Evolutionary conservation across 1,140 invertebrate species (phyloP), one percentile per base, ranked within the genome.

Genomic region (Orius insidiosus): DNA sequence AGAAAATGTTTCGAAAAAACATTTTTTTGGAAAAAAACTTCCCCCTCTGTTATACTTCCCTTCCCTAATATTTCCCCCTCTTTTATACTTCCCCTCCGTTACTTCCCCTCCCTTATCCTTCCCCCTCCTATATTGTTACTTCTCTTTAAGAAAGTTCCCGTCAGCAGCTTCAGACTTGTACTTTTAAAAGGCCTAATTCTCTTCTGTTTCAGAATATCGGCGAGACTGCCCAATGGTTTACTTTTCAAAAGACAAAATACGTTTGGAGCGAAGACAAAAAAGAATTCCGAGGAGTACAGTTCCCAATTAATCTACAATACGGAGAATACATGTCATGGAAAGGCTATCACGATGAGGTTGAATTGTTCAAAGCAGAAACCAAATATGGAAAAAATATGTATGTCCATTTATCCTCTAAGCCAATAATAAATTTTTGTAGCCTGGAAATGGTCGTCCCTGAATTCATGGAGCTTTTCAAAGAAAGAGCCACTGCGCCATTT

Each of bases 161-260:
- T n/a, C n/a, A n/a, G n/a, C n/a, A n/a, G n/a, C n/a, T n/a, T n/a
- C n/a, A n/a, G n/a, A n/a, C n/a, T n/a, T n/a, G n/a, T n/a, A n/a
- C n/a, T n/a, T n/a, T n/a, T n/a, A n/a, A n/a, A n/a, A n/a, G n/a
- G n/a, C n/a, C n/a, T n/a, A n/a, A n/a, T n/a, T n/a, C n/a, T 42
- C 10, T 48, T 44, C 47, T 53, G 45, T 58, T 57, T 45, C 47
- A 65, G 61, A 30, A 18, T 15, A n/a, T 43, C 2, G 41, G 41
- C n/a, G 51, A 52, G 11, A 49, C 51, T 15, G 39, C 55, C 9
- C 32, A 10, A 31, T 94, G 84, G 82, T 89, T 97, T 60, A 74
- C 80, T 44, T 97, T 96, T 63, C 93, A 98, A 78, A 95, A 98
- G 63, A 88, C 85, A 1, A 95, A 95, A 64, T 98, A 95, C 65